These are phyloP conservation scores for Pharmacophagus antenor DNA, from an alignment of 2,888 invertebrate genomes.

Conservation along the genomic window DNA sequence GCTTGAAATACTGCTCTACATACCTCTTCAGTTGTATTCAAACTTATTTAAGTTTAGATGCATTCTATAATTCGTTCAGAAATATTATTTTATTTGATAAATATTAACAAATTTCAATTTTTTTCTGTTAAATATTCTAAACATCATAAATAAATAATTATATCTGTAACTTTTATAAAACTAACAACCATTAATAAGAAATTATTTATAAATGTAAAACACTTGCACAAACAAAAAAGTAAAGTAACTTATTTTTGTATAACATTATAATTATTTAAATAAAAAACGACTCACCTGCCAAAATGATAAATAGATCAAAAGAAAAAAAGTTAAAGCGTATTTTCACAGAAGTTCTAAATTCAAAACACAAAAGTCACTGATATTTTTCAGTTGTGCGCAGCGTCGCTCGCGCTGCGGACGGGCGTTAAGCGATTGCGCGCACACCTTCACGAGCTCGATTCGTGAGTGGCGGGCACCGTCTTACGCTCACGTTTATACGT, in stretches of 20 bases:
- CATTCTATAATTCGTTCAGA: not conserved
- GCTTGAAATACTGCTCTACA: conserved; percentile 3
- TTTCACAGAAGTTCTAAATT: conserved; percentile 36
- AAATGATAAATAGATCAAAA: conserved; percentile 6
- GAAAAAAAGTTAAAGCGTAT: conserved; percentile 15
- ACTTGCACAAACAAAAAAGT: not conserved
- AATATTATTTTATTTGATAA: not conserved
- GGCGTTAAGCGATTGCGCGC: conserved; percentile 47
- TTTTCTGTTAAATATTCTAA: too few relatives aligned
- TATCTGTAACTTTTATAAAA: too few relatives aligned
- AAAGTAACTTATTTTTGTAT: not conserved
- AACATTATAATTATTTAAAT: not conserved
- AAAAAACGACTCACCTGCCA: conserved; percentile 19
- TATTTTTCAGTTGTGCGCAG: conserved; percentile 31
- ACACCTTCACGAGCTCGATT: conserved; percentile 50
- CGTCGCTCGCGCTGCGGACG: conserved; percentile 36
- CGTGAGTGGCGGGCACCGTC: conserved; percentile 62
- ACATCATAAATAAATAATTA: too few relatives aligned
- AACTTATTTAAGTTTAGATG: not conserved
- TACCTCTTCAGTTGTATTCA: not conserved
- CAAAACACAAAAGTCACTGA: conserved; percentile 42
- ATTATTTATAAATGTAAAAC: not conserved
- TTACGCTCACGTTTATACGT: conserved; percentile 64
- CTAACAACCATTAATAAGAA: not conserved
- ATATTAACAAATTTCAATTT: too few relatives aligned